Percentiles rank a stretch among this genome's conserved stretches.
Evolutionary conservation across 2,113 vertebrate species (phyloP).

Genomic region (Cephalopholis sonnerati): DNA sequence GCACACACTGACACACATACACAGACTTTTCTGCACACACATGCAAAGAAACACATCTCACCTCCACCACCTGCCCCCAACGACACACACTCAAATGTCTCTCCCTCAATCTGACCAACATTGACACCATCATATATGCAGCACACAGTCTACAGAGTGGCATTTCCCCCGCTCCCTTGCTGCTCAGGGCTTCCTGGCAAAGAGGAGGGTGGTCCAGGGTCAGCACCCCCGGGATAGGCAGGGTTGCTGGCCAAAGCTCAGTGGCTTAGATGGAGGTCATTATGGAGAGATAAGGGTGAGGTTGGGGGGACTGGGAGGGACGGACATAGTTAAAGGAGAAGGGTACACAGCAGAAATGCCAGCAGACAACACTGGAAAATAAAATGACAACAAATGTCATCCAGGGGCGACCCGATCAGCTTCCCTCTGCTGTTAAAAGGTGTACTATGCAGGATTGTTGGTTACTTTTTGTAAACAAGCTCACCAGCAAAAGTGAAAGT

Average conservation of each 20-base stretch:
- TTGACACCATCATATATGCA: conserved; percentile 55
- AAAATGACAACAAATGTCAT: conserved; percentile 72
- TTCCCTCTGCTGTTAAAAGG: conserved; percentile 21
- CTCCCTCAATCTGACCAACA: background rate
- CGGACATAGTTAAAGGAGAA: conserved; percentile 52
- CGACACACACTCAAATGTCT: conserved; percentile 44
- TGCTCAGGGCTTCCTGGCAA: conserved; percentile 68
- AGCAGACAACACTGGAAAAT: conserved; percentile 57
- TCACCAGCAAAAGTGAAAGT: too few relatives aligned
- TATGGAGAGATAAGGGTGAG: conserved; percentile 26
- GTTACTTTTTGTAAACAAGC: too few relatives aligned
- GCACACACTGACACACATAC: conserved; percentile 6
- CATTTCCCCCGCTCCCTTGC: conserved; percentile 55
- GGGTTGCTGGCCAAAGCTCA: conserved; percentile 41
- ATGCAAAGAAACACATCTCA: conserved; percentile 1
- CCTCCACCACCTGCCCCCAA: background rate
- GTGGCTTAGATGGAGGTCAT: conserved; percentile 67
- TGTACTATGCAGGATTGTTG: too few relatives aligned
- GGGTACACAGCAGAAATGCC: conserved; percentile 57
- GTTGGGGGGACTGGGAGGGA: background rate
- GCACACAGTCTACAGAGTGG: conserved; percentile 45
- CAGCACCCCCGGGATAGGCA: conserved; percentile 62
- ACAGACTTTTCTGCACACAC: background rate
- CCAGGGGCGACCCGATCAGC: background rate
- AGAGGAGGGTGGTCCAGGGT: conserved; percentile 59